A percentile compares a stretch with the other conserved stretches of the same genome.
Conservation (phyloP, 2,797 vertebrate species). For the Bucorvus abyssinicus region DNA sequence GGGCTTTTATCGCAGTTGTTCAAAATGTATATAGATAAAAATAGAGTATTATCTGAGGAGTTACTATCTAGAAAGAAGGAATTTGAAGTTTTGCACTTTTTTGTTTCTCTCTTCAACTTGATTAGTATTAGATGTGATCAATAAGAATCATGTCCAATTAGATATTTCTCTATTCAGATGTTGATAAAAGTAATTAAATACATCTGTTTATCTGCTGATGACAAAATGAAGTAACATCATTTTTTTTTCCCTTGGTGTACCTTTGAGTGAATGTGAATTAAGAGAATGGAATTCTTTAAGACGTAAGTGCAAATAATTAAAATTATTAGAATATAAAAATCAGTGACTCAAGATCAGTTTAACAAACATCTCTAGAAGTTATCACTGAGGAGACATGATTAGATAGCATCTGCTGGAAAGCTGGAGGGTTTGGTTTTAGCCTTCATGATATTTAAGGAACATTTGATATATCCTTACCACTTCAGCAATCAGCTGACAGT, state of each 20-base stretch:
- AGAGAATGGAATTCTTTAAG: background rate
- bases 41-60: background rate
- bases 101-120: background rate
- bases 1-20: background rate
- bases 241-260: background rate
- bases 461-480: rapidly evolving
- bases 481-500: background rate
- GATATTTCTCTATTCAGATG: background rate
- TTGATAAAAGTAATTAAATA: background rate
- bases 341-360: background rate
- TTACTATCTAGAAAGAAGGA: background rate
- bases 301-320: background rate
- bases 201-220: background rate
- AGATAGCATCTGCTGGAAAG: background rate
- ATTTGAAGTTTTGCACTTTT: background rate
- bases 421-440: background rate
- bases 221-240: background rate
- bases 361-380: background rate
- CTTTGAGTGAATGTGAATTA: background rate
- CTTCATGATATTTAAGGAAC: background rate
- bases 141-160: background rate
- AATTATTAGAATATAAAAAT: background rate
- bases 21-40: background rate
- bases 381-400: background rate
- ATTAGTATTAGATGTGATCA: background rate